These are phyloP conservation scores for Anolis apletophallus DNA, from an alignment of 2,797 vertebrate species.

Conservation along the genomic window DNA sequence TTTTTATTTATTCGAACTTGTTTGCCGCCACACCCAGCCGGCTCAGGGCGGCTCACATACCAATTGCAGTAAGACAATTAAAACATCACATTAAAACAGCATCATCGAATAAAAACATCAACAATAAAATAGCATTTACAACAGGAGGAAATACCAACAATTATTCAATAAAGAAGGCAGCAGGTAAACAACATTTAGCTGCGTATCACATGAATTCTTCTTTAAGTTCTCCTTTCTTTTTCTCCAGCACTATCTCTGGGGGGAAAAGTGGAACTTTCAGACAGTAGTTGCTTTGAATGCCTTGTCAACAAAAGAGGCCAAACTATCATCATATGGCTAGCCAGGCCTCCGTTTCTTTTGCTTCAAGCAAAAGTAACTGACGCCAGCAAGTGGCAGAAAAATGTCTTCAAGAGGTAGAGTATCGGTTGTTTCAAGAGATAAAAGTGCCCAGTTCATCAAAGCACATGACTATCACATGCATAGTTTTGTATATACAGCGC, in stretches of 20 bases:
- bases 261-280: neutral
- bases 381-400: neutral
- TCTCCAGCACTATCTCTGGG: neutral
- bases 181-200: neutral
- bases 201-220: neutral
- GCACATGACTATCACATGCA: conserved; percentile 23
- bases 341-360: neutral
- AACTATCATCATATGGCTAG: neutral
- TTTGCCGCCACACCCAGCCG: too few species aligned
- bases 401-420: conserved; percentile 4
- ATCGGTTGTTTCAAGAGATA: neutral
- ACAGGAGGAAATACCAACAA: too few species aligned
- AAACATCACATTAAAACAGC: too few species aligned
- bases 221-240: neutral
- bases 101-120: too few species aligned
- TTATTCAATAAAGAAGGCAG: neutral
- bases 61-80: too few species aligned
- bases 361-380: neutral
- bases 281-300: conserved; percentile 10
- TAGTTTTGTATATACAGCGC: too few species aligned
- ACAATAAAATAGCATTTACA: too few species aligned
- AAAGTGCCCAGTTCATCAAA: neutral
- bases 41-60: too few species aligned
- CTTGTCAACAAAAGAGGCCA: neutral
- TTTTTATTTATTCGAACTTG: too few species aligned